A percentile compares a stretch with the other conserved stretches of the same genome.
These are phyloP conservation scores for Nothobranchius furzeri DNA, from an alignment of 2,113 vertebrate genomes.

Conservation along the genomic window DNA sequence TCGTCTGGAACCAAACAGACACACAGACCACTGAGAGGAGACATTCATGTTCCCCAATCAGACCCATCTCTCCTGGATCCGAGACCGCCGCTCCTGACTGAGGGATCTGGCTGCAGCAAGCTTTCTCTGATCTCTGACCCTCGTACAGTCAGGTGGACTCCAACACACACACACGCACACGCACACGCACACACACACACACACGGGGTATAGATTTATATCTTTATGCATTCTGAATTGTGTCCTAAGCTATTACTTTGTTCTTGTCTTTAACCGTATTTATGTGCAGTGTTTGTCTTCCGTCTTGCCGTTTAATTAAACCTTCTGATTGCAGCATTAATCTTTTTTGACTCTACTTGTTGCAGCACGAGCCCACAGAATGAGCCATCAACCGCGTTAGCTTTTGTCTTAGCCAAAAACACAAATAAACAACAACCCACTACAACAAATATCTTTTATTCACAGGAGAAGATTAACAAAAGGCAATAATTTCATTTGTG, in stretches of 20 bases:
- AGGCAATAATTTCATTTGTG: too few relatives aligned
- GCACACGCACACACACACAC: too few relatives aligned
- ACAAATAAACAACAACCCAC: too few relatives aligned
- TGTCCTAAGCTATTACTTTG: not conserved
- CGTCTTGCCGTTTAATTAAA: too few relatives aligned
- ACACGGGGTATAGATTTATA: too few relatives aligned
- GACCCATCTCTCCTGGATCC: constrained; percentile 37
- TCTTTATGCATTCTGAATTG: not conserved
- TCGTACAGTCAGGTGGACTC: constrained; percentile 19
- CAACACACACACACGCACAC: constrained; percentile 14
- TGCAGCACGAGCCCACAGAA: not conserved
- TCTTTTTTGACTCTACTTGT: not conserved
- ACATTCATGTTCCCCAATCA: constrained; percentile 60
- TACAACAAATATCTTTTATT: too few relatives aligned
- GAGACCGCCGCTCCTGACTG: constrained; percentile 16
- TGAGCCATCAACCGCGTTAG: not conserved
- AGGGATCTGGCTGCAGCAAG: constrained; percentile 40
- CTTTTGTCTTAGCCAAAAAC: too few relatives aligned
- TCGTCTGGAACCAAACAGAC: constrained; percentile 84
- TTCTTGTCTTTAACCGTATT: not conserved
- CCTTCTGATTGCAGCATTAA: too few relatives aligned
- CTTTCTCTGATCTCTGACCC: constrained; percentile 60
- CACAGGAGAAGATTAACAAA: too few relatives aligned
- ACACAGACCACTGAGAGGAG: constrained; percentile 62
- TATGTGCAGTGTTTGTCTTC: too few relatives aligned